Conservation (phyloP, 2,888 invertebrate species). For the Tetragonisca angustula region DNA sequence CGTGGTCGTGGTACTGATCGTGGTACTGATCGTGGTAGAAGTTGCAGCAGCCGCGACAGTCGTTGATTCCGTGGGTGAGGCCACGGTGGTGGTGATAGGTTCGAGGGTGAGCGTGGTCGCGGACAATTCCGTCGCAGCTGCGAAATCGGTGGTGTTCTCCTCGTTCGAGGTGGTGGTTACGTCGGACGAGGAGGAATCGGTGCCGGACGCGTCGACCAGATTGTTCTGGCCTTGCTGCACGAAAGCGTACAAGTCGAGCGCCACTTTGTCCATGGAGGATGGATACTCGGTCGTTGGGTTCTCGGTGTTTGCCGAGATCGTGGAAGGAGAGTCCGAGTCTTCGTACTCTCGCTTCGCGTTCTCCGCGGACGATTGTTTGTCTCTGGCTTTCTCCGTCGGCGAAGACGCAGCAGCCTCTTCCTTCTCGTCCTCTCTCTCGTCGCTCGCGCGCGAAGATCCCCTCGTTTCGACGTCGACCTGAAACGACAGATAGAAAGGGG, state of each 20-base stretch:
- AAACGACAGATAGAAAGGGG: not conserved
- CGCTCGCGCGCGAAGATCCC: constrained; percentile 62
- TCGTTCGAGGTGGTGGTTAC: constrained; percentile 85
- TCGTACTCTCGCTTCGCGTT: constrained; percentile 59
- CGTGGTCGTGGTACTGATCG: constrained; percentile 84
- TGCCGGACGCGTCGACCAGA: constrained; percentile 78
- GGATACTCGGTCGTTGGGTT: constrained; percentile 88
- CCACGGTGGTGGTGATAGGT: constrained; percentile 79
- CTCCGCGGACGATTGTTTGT: constrained; percentile 47
- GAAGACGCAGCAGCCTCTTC: constrained; percentile 8
- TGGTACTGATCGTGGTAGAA: constrained; percentile 84
- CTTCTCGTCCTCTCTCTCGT: constrained; percentile 44
- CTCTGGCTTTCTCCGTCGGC: constrained; percentile 33
- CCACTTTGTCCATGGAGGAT: constrained; percentile 92
- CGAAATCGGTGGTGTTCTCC: constrained; percentile 83
- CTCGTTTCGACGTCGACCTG: constrained; percentile 74
- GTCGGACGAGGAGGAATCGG: constrained; percentile 84
- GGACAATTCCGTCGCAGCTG: constrained; percentile 85
- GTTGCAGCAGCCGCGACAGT: constrained; percentile 79
- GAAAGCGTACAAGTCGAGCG: constrained; percentile 92
- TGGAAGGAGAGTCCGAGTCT: constrained; percentile 54
- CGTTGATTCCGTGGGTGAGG: constrained; percentile 84
- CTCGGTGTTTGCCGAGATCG: constrained; percentile 71
- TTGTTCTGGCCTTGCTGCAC: constrained; percentile 87
- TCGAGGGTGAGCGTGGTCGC: constrained; percentile 85